Evolutionary conservation across 2,888 invertebrate species (phyloP).

Genomic region (Cephonodes hylas): DNA sequence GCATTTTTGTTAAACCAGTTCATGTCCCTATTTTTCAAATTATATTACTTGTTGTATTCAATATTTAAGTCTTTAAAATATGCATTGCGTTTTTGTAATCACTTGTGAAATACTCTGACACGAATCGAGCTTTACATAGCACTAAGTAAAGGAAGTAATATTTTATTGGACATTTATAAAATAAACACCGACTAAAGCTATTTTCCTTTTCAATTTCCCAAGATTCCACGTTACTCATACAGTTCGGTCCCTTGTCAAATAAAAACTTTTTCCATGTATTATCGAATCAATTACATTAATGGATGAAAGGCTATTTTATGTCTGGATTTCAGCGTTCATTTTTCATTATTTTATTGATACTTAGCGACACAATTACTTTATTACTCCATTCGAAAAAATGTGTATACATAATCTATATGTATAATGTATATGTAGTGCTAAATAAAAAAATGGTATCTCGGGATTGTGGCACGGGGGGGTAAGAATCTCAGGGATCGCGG

Average conservation of each 20-base stretch:
- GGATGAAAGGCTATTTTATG: conserved; percentile 55
- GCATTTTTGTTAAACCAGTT: conserved; percentile 39
- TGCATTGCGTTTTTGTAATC: neutral
- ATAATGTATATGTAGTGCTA: too few relatives aligned
- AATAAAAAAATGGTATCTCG: too few relatives aligned
- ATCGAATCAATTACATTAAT: conserved; percentile 75
- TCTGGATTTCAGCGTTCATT: conserved; percentile 43
- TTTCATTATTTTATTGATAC: conserved; percentile 29
- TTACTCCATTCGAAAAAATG: neutral
- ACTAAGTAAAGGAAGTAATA: neutral
- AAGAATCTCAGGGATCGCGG: too few relatives aligned
- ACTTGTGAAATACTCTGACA: neutral
- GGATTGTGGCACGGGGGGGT: too few relatives aligned
- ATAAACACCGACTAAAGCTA: conserved; percentile 56
- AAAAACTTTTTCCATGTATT: conserved; percentile 73
- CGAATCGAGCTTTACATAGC: neutral
- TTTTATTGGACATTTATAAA: conserved; percentile 43
- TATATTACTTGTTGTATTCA: conserved; percentile 10
- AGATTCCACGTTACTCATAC: conserved; percentile 63
- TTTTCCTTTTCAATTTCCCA: conserved; percentile 63
- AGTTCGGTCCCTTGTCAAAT: conserved; percentile 72
- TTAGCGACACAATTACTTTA: neutral
- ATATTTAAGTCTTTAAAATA: neutral
- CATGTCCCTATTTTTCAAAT: conserved; percentile 27
- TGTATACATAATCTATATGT: too few relatives aligned